Conservation (phyloP, 2,888 invertebrate genomes). For the Orthosia cruda region DNA sequence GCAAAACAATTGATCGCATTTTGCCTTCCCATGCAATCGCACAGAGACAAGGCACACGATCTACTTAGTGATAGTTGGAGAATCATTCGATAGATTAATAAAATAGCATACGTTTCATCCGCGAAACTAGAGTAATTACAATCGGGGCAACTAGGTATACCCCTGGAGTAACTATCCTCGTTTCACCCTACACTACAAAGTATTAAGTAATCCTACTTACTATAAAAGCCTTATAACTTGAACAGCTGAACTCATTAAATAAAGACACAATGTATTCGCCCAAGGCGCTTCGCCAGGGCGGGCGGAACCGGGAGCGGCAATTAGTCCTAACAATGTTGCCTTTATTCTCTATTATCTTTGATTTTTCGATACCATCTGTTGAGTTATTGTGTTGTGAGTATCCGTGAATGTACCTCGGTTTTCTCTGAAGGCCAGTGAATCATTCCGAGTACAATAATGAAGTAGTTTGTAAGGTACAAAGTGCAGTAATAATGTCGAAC, state of each 20-base stretch:
- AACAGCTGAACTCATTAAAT: slow-evolving; percentile 67
- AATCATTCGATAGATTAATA: too few species aligned
- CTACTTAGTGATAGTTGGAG: too few species aligned
- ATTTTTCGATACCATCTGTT: slow-evolving; percentile 75
- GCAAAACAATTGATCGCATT: too few species aligned
- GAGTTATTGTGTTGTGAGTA: slow-evolving; percentile 72
- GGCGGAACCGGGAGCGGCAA: slow-evolving; percentile 83
- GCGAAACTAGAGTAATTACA: too few species aligned
- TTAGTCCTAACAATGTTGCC: slow-evolving; percentile 85
- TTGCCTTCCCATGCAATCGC: too few species aligned
- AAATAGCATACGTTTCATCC: too few species aligned
- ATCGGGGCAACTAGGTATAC: too few species aligned
- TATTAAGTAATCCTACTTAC: slow-evolving; percentile 30
- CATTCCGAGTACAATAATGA: slow-evolving; percentile 43
- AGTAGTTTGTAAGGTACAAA: slow-evolving; percentile 37
- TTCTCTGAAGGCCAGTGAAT: slow-evolving; percentile 62
- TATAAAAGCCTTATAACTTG: slow-evolving; percentile 26
- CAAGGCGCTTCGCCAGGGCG: slow-evolving; percentile 72
- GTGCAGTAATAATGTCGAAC: slow-evolving; percentile 19
- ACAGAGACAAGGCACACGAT: too few species aligned
- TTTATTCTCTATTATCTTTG: slow-evolving; percentile 77
- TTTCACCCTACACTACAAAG: slow-evolving; percentile 6
- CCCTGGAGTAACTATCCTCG: too few species aligned
- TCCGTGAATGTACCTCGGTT: slow-evolving; percentile 56
- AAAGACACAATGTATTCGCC: slow-evolving; percentile 78